Evolutionary conservation across 2,888 invertebrate genomes (phyloP), one percentile per base, ranked within the genome.

Genomic region (Syrphus vitripennis): DNA sequence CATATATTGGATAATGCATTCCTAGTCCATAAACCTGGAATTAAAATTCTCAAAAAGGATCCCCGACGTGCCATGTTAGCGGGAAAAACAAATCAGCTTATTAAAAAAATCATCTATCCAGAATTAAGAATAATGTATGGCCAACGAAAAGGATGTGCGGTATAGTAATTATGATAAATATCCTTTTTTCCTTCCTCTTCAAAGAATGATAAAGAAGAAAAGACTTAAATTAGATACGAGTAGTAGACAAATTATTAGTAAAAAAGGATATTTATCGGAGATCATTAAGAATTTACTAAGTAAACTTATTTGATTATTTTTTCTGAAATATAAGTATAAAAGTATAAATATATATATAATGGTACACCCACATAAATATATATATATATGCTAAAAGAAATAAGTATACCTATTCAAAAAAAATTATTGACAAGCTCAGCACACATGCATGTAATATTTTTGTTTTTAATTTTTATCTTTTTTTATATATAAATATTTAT

Each of bases 1-100:
- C 96, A 97, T 92, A 97, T 98, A 89, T 93, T 98, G 90, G 97
- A 98, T 93, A 97, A 98, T 92, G 97, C 97, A n/a, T 98, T 98
- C 92, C 94, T 98, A 80, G 97, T 96, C 67, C 98, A 98, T 93
- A 96, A 97, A 89, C 98, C 98, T 0, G 98, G 98, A 65, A 98
- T 98, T 89, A 98, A 98, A 91, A 94, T 95, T 69, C 95, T 95
- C 92, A 96, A 95, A 90, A 96, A 95, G 91, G 97, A 98, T 91
- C 93, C 95, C 24, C 95, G 96, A 88, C 94, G 97, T 70, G 96
- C 96, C 65, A 94, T 95, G 90, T 93, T 97, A 71, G 96, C 97
- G 6, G 94, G 94, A 48, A 95, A 96, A 90, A 97, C 97, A 88
- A 96, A 96, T 90, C 93, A 94, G 86, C 94, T 96, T 88, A 96